Base-by-base conservation (phyloP, 2,113 vertebrate genomes). In the Podocnemis expansa region DNA sequence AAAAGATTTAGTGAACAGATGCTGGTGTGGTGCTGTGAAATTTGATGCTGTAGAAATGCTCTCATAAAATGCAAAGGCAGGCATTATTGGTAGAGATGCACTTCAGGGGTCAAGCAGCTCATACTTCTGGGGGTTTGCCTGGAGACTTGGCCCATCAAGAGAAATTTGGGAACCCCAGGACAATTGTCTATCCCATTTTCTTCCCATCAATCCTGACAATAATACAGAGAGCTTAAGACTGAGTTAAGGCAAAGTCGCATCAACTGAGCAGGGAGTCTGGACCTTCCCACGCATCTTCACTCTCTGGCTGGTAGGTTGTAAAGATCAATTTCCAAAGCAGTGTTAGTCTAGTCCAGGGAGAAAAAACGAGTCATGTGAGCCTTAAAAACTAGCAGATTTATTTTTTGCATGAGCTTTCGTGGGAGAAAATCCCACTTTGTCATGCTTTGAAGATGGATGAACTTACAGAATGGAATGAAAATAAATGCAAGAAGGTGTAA, bases 1-100 rank as follows among this genome's bases (percentile, higher is more conserved):
- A 13, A 11, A 25, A 73, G 51, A 11, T 13, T 29, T 41, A 38
- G 16, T n/a, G 31, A 54, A 27, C 25, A 41, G 43, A 38, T 79
- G 70, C 5, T 2, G 60, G 31, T n/a, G 54, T 45, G 16, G 24
- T 2, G 73, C 1, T 63, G 5, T 25, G n/a, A 79, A 43, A 76
- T 34, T 13, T 21, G 10, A 58, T 60, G 29, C 56, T 38, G 63
- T 22, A 11, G 24, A 19, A 2, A 0, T 9, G 38, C 13, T 63
- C 12, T 27, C 38, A 60, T 14, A 38, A 83, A 75, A 24, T 73
- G 41, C 27, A 24, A 67, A 73, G 70, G 34, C 14, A 47, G 11
- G 2, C 29, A 22, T 34, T 6, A 0, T 0, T 43, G 83, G 41
- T 10, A 63, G 60, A n/a, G 31, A 19, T n/a, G 31, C 81, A 24